Evolutionary conservation across 2,888 invertebrate species (phyloP), one percentile per base, ranked within the genome.

Genomic region (Tanaodytes sp.): DNA sequence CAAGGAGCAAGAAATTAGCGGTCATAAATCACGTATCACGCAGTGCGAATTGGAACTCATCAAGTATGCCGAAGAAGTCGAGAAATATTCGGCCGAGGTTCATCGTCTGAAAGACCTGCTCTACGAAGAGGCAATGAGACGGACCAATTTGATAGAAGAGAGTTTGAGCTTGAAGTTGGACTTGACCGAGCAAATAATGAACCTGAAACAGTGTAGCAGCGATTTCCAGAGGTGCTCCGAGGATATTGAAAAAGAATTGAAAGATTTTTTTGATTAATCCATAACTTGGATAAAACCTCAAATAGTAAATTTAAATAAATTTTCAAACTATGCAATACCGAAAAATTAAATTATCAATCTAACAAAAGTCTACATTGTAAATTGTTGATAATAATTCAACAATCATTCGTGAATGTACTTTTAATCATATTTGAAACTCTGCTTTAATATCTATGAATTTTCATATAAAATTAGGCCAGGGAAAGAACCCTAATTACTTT

Each of bases 71-170:
- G 59, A 62, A 27, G 71, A 71, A 16, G 66, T 71, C 1, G 66
- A 66, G 8, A 68, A 20, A 16, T 68, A 68, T 39, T 72, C 65
- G 8, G 31, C 48, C 0, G 68, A 68, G n/a, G 64, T 72, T 42
- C 68, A 55, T 86, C 87, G 82, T 86, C 86, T 79, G 86, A 87
- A 76, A 83, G 83, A 86, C 57, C 82, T 84, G 20, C 71, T 86
- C 15, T 84, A 84, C 11, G 75, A 85, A 2, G 85, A 72, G 84
- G 73, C 54, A 1, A 1, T 43, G 1, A 33, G 67, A 11, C 63
- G 71, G 82, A 85, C 66, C 66, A 14, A 43, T 6, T 30, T 70
- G 43, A 14, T 71, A 2, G 64, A 71, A 30, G 71, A 71, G 23
- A 52, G 6, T 16, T 39, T 71, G 9, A 62, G 64, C 1, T 20